These are phyloP conservation scores for Euspilapteryx auroguttella DNA, from an alignment of 2,888 invertebrate species.

Conservation along the genomic window DNA sequence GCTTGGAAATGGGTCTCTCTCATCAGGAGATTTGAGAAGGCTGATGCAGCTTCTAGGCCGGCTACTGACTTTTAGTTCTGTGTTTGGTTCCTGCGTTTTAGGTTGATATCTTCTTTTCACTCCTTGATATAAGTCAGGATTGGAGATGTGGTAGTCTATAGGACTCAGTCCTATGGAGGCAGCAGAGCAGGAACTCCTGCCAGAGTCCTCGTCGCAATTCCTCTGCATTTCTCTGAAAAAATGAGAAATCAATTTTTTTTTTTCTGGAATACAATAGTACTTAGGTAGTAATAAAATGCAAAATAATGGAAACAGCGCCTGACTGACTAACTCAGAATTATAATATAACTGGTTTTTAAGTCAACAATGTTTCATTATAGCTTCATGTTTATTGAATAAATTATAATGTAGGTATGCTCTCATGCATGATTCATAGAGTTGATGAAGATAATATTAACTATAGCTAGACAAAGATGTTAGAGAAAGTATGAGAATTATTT, in stretches of 20 bases:
- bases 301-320: no score
- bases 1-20: constrained; percentile 49
- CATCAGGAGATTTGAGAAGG: constrained; percentile 47
- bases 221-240: constrained; percentile 33
- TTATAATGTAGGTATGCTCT: no score
- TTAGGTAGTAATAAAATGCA: no score
- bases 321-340: no score
- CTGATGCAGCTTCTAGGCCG: constrained; percentile 34
- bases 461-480: no score
- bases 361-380: no score
- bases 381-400: no score
- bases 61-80: constrained; percentile 49
- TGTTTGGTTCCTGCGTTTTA: constrained; percentile 46
- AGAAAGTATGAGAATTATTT: no score
- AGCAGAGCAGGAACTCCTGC: constrained; percentile 50
- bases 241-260: not conserved
- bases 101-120: constrained; percentile 14
- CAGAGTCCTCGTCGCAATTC: constrained; percentile 48
- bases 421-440: no score
- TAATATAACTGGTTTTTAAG: no score
- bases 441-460: no score
- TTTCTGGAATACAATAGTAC: no score
- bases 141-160: constrained; percentile 23
- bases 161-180: constrained; percentile 38
- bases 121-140: constrained; percentile 12